Base-by-base conservation (phyloP, 1,140 invertebrate species). In the Proales similis region DNA sequence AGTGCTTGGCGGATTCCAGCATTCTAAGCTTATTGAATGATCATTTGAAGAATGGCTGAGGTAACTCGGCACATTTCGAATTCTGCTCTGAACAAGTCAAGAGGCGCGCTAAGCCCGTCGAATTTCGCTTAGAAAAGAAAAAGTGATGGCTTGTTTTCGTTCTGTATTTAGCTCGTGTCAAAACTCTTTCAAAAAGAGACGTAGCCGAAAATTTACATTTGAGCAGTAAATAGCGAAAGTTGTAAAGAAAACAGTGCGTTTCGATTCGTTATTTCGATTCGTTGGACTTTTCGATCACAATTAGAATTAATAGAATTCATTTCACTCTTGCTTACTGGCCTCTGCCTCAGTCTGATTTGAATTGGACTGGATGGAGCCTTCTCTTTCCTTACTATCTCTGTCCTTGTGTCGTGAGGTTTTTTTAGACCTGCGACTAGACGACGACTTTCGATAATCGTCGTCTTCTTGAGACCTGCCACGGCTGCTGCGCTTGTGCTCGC, bases 371-470 rank as follows among this genome's bases (percentile, higher is more conserved):
- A 26, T 53, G 6, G 51, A 57, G 20, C 24, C 39, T 57, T 57
- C 51, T 39, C 51, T 38, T 29, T 57, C 51, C 39, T 57, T 39
- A 14, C 51, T 57, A 24, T 57, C 51, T 42, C 51, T 36, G 20
- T 57, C 51, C n/a, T 57, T 57, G n/a, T n/a, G n/a, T 1, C 51
- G 51, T 29, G 51, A 57, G 4, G 51, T 42, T 42, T 57, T 57
- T 57, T 57, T 57, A 19, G 51, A 57, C 1, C 51, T 24, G 14
- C 45, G 39, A 26, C 45, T 36, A 9, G 51, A 42, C 2, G 33
- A 42, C 29, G 51, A 57, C 20, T 36, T 42, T 38, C 51, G 24
- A 24, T 57, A 57, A 36, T 57, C 51, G 27, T 57, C 51, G 5
- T 57, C 51, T 27, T 57, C 51, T n/a, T n/a, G n/a, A 14, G 51